Conservation (phyloP, 2,797 vertebrate species). For the Crenuchus spilurus region DNA sequence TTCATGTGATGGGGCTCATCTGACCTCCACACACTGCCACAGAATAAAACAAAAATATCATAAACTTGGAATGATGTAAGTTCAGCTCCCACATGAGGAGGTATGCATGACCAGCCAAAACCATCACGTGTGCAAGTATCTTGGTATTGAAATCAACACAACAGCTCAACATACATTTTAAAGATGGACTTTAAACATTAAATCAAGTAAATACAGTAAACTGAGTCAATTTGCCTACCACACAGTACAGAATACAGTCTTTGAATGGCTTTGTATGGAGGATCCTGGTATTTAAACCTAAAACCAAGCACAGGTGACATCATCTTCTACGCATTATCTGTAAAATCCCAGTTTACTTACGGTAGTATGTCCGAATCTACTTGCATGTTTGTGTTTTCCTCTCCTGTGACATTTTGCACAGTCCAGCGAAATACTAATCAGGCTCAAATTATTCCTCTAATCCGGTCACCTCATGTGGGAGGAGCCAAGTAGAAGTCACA, state of each 20-base stretch:
- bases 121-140: not conserved
- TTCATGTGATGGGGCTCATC: not conserved
- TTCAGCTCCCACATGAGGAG: not conserved
- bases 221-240: no score
- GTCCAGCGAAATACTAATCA: conserved; percentile 69
- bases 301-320: not conserved
- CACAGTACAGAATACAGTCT: no score
- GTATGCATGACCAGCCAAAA: not conserved
- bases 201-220: no score
- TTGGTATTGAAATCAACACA: not conserved
- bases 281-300: not conserved
- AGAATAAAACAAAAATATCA: not conserved
- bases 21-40: not conserved
- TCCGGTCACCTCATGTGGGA: conserved; percentile 75
- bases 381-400: conserved; percentile 66
- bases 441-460: conserved; percentile 72
- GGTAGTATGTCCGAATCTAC: conserved; percentile 74
- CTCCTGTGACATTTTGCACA: conserved; percentile 67
- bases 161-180: no score
- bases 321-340: not conserved
- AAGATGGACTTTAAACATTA: not conserved
- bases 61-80: not conserved
- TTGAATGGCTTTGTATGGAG: not conserved
- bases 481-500: conserved; percentile 59
- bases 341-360: conserved; percentile 69